Evolutionary conservation across 2,113 vertebrate species (phyloP).

Genomic region (Stomatorhinus ivindoensis): DNA sequence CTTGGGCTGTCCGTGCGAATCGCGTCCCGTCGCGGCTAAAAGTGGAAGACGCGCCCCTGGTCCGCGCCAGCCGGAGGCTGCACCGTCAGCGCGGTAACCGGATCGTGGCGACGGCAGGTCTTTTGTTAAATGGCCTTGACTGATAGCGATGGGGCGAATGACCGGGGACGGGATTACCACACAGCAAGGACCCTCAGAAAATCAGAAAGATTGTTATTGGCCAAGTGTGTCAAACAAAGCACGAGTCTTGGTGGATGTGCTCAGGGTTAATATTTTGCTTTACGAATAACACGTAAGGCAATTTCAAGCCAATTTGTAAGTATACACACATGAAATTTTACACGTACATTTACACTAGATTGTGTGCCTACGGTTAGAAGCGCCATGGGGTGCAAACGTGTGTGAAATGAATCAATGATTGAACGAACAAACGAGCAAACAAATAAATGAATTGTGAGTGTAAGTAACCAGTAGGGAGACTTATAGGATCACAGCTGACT

Average conservation of each 20-base stretch:
- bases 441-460: not conserved
- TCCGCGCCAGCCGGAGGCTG: not conserved
- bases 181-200: not conserved
- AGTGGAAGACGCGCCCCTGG: not conserved
- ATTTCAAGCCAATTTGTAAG: not conserved
- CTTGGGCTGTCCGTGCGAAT: not conserved
- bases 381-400: not conserved
- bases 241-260: not conserved
- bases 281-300: not conserved
- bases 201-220: not conserved
- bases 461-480: not conserved
- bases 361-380: not conserved
- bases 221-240: not conserved
- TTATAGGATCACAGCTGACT: not conserved
- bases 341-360: not conserved
- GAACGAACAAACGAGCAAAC: not conserved
- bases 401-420: not conserved
- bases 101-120: not conserved
- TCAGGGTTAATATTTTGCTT: not conserved
- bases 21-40: not conserved
- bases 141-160: constrained; percentile 40
- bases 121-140: constrained; percentile 46
- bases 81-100: not conserved
- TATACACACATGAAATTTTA: not conserved
- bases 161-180: constrained; percentile 52